These are phyloP conservation scores for Phenganax marumi DNA, from an alignment of 92 coral and sea anemone species.

Conservation along the genomic window DNA sequence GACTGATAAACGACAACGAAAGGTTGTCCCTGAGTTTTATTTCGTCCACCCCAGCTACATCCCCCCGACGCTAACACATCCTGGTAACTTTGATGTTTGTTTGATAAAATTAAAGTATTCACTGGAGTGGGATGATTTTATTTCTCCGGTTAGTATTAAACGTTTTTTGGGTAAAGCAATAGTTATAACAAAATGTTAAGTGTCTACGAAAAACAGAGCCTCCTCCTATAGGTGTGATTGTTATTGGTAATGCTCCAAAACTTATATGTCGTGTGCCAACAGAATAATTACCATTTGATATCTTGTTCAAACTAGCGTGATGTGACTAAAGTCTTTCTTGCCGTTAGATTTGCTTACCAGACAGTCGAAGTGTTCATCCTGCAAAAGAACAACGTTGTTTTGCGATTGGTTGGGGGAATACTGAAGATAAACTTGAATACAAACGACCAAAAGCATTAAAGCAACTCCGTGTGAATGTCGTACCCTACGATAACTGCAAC, in stretches of 20 bases:
- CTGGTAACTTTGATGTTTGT: conserved; percentile 87
- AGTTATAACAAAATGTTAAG: too few relatives aligned
- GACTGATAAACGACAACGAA: conserved; percentile 73
- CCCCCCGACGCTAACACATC: conserved; percentile 38
- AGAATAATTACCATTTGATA: too few relatives aligned
- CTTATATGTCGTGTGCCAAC: too few relatives aligned
- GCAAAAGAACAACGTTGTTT: conserved; percentile 3
- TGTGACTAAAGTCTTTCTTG: too few relatives aligned
- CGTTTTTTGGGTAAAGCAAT: too few relatives aligned
- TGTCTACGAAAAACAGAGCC: too few relatives aligned
- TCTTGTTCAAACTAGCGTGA: too few relatives aligned
- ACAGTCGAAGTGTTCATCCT: background rate
- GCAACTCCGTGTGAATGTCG: conserved; percentile 70
- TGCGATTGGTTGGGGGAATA: conserved; percentile 37
- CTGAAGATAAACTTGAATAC: conserved; percentile 22
- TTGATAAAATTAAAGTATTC: conserved; percentile 84
- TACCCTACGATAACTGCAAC: conserved; percentile 75
- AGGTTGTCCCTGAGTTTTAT: conserved; percentile 61
- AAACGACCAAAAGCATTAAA: conserved; percentile 63
- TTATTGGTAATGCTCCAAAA: too few relatives aligned
- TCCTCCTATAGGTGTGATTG: too few relatives aligned
- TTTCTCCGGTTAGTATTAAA: conserved; percentile 36
- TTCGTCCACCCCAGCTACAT: conserved; percentile 70
- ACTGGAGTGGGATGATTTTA: conserved; percentile 51
- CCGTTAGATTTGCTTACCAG: conserved; percentile 21